phyloP scores from a whole-genome alignment of 2,888 invertebrate genomes.

The Cheilosia urbana region DNA sequence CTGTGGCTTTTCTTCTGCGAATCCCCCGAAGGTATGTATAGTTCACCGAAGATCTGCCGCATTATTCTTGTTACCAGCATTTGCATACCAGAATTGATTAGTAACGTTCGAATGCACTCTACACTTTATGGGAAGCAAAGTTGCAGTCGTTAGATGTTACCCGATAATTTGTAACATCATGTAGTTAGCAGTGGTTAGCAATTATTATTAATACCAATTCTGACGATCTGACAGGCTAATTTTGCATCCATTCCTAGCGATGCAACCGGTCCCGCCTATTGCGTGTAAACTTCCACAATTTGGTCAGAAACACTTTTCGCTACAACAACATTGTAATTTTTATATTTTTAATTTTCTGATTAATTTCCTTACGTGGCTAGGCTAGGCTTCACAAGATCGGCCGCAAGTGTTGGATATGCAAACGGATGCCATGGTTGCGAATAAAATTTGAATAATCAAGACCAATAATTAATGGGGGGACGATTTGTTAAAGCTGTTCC shows the following conservation, averaged over 20 bases:
- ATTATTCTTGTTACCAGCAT: background rate
- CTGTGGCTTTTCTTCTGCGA: too few relatives aligned
- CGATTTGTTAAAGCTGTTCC: background rate
- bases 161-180: slow-evolving; percentile 7
- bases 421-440: background rate
- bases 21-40: too few relatives aligned
- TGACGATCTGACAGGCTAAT: background rate
- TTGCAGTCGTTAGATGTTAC: background rate
- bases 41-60: too few relatives aligned
- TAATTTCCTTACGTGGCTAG: slow-evolving; percentile 23
- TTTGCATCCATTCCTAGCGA: background rate
- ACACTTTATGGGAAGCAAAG: background rate
- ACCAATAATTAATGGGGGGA: background rate
- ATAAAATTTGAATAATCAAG: slow-evolving; percentile 1
- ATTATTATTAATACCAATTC: slow-evolving; percentile 22
- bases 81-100: slow-evolving; percentile 29
- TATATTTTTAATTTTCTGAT: slow-evolving; percentile 2
- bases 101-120: slow-evolving; percentile 33
- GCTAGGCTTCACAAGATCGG: background rate
- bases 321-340: slow-evolving; percentile 20
- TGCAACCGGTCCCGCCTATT: slow-evolving; percentile 5
- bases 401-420: background rate
- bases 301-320: slow-evolving; percentile 13
- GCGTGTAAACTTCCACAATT: slow-evolving; percentile 20
- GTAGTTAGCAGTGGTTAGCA: background rate